Conservation (phyloP, 1,140 invertebrate species). For the Forficula auricularia region DNA sequence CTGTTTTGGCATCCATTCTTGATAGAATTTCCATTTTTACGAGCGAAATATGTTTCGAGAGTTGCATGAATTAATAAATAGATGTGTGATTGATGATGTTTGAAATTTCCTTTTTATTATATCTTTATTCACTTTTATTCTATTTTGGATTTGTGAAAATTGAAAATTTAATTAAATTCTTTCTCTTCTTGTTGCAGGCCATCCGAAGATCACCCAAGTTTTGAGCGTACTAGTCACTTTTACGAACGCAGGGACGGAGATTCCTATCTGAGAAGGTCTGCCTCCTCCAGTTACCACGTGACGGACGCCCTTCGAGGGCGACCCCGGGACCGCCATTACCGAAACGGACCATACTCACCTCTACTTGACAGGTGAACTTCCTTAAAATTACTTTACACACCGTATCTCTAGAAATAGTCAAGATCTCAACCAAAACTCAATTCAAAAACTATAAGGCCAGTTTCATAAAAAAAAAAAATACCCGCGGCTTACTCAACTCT, state of each 20-base stretch:
- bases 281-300: conserved; percentile 20
- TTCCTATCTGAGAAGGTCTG: conserved; percentile 16
- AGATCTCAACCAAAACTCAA: no score
- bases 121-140: no score
- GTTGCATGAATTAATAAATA: no score
- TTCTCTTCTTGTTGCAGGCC: conserved; percentile 17
- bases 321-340: conserved; percentile 25
- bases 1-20: no score
- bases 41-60: no score
- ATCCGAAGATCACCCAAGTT: conserved; percentile 23
- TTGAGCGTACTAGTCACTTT: conserved; percentile 31
- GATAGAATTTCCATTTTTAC: no score
- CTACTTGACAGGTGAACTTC: conserved; percentile 24
- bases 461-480: no score
- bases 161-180: conserved; percentile 1
- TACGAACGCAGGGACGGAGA: conserved; percentile 25
- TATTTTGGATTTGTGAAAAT: neutral
- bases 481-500: no score
- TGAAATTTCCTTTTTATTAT: no score
- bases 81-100: no score
- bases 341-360: conserved; percentile 29
- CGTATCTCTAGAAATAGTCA: neutral
- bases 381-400: neutral
- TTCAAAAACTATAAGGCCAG: no score
- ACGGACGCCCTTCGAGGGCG: conserved; percentile 21